Evolutionary conservation across 1,140 invertebrate genomes (phyloP).

Genomic region (Phthorimaea operculella): DNA sequence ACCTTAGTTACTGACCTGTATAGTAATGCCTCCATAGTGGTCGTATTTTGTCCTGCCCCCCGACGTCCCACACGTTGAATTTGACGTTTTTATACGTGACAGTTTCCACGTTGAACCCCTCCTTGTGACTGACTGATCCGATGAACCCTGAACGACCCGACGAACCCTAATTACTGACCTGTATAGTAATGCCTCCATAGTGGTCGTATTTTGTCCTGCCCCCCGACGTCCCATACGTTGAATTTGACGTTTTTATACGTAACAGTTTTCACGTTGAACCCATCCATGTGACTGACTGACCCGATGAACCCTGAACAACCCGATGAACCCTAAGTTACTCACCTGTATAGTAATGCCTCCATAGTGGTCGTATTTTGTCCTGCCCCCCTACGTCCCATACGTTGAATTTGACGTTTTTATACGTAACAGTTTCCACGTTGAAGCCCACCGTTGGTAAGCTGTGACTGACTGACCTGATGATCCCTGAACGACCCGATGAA

Average conservation of each 20-base stretch:
- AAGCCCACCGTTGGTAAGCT: conserved; percentile 99
- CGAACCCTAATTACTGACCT: conserved; percentile 78
- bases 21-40: conserved; percentile 99
- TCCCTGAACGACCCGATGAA: too few species aligned
- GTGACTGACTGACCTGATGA: too few species aligned
- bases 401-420: conserved; percentile 99
- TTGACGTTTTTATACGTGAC: conserved; percentile 99
- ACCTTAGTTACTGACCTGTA: conserved; percentile 89
- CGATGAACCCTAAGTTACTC: too few species aligned
- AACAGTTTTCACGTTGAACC: conserved; percentile 99
- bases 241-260: conserved; percentile 99
- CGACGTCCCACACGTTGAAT: conserved; percentile 99
- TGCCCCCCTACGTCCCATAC: conserved; percentile 99
- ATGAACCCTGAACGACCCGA: too few species aligned
- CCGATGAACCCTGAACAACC: too few species aligned
- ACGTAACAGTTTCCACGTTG: conserved; percentile 99
- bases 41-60: conserved; percentile 99
- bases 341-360: conserved; percentile 98
- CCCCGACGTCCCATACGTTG: conserved; percentile 99
- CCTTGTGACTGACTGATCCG: conserved; percentile 98
- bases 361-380: conserved; percentile 99
- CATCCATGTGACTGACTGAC: conserved; percentile 98
- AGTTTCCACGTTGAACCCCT: conserved; percentile 99
- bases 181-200: conserved; percentile 99
- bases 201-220: conserved; percentile 99